These are phyloP conservation scores for Acleris literana DNA, from an alignment of 2,888 invertebrate species.

Conservation along the genomic window DNA sequence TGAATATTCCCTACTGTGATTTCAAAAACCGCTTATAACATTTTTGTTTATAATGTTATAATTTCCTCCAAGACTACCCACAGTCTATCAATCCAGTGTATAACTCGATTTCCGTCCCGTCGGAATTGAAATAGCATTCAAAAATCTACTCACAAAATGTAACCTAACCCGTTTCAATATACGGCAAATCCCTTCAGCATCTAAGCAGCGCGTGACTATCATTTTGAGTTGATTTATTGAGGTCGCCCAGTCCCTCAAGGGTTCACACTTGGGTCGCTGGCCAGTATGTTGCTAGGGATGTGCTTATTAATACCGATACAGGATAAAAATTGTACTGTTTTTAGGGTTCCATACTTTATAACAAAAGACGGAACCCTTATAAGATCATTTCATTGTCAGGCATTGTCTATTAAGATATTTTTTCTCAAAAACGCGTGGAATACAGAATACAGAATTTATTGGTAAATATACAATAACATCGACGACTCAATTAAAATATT, in stretches of 20 bases:
- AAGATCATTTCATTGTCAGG: too few species aligned
- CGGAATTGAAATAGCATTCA: constrained; percentile 31
- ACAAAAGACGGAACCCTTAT: too few species aligned
- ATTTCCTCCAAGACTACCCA: background rate
- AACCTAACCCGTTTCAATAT: constrained; percentile 24
- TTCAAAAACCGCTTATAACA: too few species aligned
- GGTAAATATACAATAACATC: too few species aligned
- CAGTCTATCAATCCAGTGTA: background rate
- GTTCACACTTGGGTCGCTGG: constrained; percentile 11
- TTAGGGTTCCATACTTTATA: too few species aligned
- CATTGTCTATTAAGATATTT: too few species aligned
- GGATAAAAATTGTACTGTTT: too few species aligned
- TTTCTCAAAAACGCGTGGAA: too few species aligned
- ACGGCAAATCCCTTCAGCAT: constrained; percentile 28
- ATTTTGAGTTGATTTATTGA: constrained; percentile 34
- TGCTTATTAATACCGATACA: background rate
- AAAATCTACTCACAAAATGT: constrained; percentile 28
- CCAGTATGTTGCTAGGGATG: constrained; percentile 18
- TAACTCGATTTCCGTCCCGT: constrained; percentile 4
- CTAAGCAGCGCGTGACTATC: constrained; percentile 24
- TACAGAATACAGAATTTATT: too few species aligned
- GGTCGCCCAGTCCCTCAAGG: constrained; percentile 28
- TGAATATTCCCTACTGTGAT: too few species aligned
- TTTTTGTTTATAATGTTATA: too few species aligned
- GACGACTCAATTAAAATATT: too few species aligned